Evolutionary conservation across 35 echinoderm and acorn worm genomes (phyloP), one percentile per base, ranked within the genome.

Genomic region (Anneissia japonica): DNA sequence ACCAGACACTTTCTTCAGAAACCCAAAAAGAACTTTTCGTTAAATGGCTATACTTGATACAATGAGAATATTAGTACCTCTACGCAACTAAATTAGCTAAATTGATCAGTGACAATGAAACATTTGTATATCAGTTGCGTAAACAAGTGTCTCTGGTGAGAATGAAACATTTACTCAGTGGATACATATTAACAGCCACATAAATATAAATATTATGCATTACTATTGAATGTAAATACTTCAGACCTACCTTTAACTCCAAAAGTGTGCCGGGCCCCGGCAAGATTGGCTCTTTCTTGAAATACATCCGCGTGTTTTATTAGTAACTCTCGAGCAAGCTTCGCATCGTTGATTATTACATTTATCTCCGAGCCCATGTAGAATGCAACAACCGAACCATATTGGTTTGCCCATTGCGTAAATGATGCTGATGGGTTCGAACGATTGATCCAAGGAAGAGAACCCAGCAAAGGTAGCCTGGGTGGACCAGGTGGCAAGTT

Each of bases 401-500:
- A 77, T 32, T 77, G 32, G 3, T 34, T 37, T 3, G 76, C 76
- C 76, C 32, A 77, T 14, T 77, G 11, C 3, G 11, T 34, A 12
- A 77, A 77, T 11, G 76, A 7, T 11, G 6, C 30, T 3, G 33
- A 13, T 0, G 76, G 76, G 0, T 37, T 77, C 23, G 32, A 35
- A 23, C 76, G 32, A 31, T 34, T 26, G 76, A 77, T 37, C 36
- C 32, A 35, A 1, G 36, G 36, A 34, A 77, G 6, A 1, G 32
- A 35, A 12, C 76, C 76, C 0, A 77, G 2, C 76, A 77, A 32
- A 6, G 76, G 76, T 26, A 77, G 76, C 32, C 76, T 77, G 0
- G 76, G 76, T 11, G 76, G 76, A 77, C 76, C 76, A 37, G 76
- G 76, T 3, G 76, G 76, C 14, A 77, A 37, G 3, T 77, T 64